A percentile compares a stretch with the other conserved stretches of the same genome.
Conservation (phyloP, 2,113 vertebrate genomes). For the Stictonetta naevosa region DNA sequence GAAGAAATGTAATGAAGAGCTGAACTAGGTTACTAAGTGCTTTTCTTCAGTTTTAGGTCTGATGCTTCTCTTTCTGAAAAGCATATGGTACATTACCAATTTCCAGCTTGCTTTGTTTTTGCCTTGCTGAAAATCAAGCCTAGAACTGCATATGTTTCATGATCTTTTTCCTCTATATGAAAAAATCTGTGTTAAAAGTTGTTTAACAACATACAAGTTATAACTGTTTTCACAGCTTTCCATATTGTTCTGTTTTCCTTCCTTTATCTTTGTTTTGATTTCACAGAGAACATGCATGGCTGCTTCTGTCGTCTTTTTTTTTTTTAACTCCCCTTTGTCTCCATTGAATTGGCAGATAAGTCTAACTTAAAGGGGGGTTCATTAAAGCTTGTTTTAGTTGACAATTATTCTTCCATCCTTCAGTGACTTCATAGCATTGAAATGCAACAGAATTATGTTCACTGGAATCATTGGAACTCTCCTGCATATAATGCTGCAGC, state of each 20-base stretch:
- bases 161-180: background rate
- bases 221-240: background rate
- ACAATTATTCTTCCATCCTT: conserved; percentile 36
- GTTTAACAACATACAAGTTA: background rate
- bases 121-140: conserved; percentile 4
- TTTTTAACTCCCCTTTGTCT: background rate
- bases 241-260: background rate
- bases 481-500: background rate
- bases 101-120: conserved; percentile 38
- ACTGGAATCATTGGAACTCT: background rate
- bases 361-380: background rate
- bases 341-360: background rate
- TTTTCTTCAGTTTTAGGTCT: conserved; percentile 17
- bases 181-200: background rate
- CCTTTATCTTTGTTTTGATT: background rate
- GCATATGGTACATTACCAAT: conserved; percentile 12
- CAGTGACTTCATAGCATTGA: conserved; percentile 12
- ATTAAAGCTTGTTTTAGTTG: background rate
- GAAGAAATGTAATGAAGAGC: background rate
- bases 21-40: background rate
- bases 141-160: conserved; percentile 15
- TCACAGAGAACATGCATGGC: background rate
- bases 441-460: background rate
- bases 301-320: background rate
- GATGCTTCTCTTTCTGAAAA: conserved; percentile 5